Evolutionary conservation across 2,113 vertebrate species (phyloP).

Genomic region (Ifrita kowaldi): DNA sequence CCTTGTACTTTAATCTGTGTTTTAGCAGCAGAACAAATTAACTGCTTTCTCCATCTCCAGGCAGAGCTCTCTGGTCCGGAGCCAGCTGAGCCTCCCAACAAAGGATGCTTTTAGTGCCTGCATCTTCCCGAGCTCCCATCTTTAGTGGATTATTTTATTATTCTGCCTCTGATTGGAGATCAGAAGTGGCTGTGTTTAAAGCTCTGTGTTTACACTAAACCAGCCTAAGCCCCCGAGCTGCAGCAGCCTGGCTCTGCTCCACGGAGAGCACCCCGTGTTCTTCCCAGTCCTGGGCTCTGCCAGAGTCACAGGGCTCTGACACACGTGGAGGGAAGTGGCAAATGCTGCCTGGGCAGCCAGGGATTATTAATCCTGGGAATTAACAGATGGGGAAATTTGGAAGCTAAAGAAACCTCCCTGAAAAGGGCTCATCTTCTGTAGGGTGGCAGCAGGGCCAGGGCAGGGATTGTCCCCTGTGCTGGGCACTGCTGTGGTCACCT

Average conservation of each 20-base stretch:
- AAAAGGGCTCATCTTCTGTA: neutral
- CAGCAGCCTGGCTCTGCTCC: neutral
- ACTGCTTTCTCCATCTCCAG: conserved; percentile 11
- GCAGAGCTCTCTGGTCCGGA: conserved; percentile 2
- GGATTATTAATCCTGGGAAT: neutral
- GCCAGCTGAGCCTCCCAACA: conserved; percentile 12
- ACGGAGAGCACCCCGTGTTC: fast-evolving
- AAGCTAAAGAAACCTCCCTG: neutral
- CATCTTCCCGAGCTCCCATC: neutral
- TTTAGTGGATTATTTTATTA: conserved; percentile 39
- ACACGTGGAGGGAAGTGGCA: neutral
- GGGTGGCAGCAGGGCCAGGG: neutral
- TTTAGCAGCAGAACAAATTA: conserved; percentile 56
- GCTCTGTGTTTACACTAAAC: neutral
- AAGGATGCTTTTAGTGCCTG: conserved; percentile 1
- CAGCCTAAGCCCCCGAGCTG: neutral
- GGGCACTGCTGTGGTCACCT: neutral
- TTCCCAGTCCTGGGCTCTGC: neutral
- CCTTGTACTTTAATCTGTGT: conserved; percentile 39
- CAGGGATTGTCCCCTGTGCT: neutral
- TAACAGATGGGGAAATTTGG: neutral
- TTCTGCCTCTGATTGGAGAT: conserved; percentile 8
- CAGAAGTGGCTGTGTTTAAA: neutral
- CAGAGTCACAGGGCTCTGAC: neutral
- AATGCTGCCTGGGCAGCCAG: neutral